Percentiles rank a stretch among this genome's conserved stretches.
Evolutionary conservation across 2,113 vertebrate genomes (phyloP).

Genomic region (Athene noctua): DNA sequence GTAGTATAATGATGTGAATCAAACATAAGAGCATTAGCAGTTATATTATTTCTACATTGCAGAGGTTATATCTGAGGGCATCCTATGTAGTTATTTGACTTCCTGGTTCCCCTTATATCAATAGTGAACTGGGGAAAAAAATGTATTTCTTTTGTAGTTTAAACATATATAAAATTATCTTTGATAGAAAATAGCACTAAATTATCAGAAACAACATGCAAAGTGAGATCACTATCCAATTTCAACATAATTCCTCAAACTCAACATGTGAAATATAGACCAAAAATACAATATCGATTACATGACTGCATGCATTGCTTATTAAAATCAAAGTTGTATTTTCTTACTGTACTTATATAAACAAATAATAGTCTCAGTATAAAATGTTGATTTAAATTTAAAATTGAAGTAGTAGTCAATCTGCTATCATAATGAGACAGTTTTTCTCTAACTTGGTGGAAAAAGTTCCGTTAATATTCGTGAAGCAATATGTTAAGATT

Average conservation of each 20-base stretch:
- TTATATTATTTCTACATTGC: not conserved
- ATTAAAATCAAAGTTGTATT: not conserved
- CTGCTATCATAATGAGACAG: not conserved
- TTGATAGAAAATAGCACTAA: not conserved
- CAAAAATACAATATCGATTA: not conserved
- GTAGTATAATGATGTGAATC: not conserved
- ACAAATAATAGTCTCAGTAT: accelerated
- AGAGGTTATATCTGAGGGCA: not conserved
- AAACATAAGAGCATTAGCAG: not conserved
- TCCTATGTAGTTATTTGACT: not conserved
- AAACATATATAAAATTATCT: not conserved
- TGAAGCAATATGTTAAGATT: not conserved
- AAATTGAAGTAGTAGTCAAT: not conserved
- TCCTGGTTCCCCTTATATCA: not conserved
- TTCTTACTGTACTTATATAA: not conserved
- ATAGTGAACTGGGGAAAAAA: not conserved
- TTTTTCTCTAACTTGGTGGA: not conserved
- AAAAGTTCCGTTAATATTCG: not conserved
- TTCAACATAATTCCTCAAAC: not conserved
- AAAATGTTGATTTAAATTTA: not conserved
- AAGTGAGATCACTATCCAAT: not conserved
- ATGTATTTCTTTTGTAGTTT: not conserved
- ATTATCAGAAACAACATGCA: not conserved
- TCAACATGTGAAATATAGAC: not conserved
- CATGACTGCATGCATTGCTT: not conserved